A percentile compares a stretch with the other conserved stretches of the same genome.
These are phyloP conservation scores for Pherbina coryleti DNA, from an alignment of 2,888 invertebrate genomes.

Conservation along the genomic window DNA sequence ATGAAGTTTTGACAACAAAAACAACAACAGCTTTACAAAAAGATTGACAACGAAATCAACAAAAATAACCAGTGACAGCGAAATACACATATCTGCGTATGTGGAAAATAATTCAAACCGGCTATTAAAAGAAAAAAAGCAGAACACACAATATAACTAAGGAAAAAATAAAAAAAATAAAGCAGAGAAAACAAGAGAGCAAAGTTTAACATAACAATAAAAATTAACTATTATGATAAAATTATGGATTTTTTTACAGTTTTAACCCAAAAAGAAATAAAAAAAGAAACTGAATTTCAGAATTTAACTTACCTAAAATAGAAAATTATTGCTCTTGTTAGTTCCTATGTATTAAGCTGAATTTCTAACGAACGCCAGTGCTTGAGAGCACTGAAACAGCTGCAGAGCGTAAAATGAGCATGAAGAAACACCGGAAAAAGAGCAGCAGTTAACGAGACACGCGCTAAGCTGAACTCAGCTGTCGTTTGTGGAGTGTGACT, in stretches of 20 bases:
- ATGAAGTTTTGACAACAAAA: not conserved
- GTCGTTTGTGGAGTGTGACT: not conserved
- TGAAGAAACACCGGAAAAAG: constrained; percentile 7
- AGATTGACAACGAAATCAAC: not conserved
- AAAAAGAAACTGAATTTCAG: constrained; percentile 24
- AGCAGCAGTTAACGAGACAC: constrained; percentile 21
- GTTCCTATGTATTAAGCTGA: constrained; percentile 28
- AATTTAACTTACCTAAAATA: constrained; percentile 39
- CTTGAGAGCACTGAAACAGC: constrained; percentile 11
- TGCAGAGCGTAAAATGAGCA: not conserved
- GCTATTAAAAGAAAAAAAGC: not conserved
- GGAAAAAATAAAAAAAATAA: not conserved
- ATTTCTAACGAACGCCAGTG: constrained; percentile 6
- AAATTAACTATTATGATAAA: not conserved
- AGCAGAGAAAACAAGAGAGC: not conserved
- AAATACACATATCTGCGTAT: not conserved
- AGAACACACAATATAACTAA: not conserved
- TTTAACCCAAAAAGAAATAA: constrained; percentile 18
- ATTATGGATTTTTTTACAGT: constrained; percentile 6
- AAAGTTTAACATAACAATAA: not conserved
- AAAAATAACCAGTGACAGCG: constrained; percentile 11
- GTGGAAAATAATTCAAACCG: not conserved
- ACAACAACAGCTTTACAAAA: not conserved
- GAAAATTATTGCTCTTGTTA: constrained; percentile 26
- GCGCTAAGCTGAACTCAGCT: constrained; percentile 7